Evolutionary conservation across 2,797 vertebrate genomes (phyloP).

Genomic region (Catostomus latipinnis): DNA sequence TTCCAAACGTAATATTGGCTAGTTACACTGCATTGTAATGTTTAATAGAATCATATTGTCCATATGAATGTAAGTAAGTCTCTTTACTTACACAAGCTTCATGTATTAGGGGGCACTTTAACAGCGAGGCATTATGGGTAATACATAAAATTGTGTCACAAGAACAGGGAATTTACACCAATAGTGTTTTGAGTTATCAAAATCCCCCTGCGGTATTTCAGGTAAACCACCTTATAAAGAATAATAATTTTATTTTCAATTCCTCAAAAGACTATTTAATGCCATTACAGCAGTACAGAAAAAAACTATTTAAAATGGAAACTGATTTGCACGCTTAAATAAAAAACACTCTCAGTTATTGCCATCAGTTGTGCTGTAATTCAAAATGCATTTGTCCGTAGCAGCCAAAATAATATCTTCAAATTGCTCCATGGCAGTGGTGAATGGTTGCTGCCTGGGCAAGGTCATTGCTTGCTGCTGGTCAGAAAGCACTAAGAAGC

Average conservation of each 20-base stretch:
- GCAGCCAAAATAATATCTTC: slow-evolving; percentile 8
- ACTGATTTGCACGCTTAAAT: slow-evolving; percentile 10
- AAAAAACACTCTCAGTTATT: slow-evolving; percentile 56
- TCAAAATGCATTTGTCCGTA: slow-evolving; percentile 10
- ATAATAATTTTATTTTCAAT: too few relatives aligned
- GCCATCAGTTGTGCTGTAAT: slow-evolving; percentile 55
- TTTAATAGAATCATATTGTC: not conserved
- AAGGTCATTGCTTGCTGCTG: not conserved
- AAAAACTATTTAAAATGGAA: not conserved
- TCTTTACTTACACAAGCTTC: slow-evolving; percentile 18
- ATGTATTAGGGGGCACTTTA: slow-evolving; percentile 49
- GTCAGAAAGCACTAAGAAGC: slow-evolving; percentile 34
- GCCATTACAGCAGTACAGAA: slow-evolving; percentile 1
- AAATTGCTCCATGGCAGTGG: slow-evolving; percentile 34
- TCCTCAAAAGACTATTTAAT: not conserved
- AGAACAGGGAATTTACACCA: slow-evolving; percentile 11
- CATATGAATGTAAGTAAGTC: not conserved
- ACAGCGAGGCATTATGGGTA: slow-evolving; percentile 16
- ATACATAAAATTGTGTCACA: slow-evolving; percentile 11
- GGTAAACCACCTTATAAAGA: too few relatives aligned
- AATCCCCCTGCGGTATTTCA: not conserved
- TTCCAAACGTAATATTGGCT: not conserved
- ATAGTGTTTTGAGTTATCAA: slow-evolving; percentile 3
- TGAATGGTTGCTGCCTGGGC: slow-evolving; percentile 20
- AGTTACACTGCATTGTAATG: slow-evolving; percentile 30